These are phyloP conservation scores for Nymphalis urticae DNA, from an alignment of 2,888 invertebrate species.

Conservation along the genomic window DNA sequence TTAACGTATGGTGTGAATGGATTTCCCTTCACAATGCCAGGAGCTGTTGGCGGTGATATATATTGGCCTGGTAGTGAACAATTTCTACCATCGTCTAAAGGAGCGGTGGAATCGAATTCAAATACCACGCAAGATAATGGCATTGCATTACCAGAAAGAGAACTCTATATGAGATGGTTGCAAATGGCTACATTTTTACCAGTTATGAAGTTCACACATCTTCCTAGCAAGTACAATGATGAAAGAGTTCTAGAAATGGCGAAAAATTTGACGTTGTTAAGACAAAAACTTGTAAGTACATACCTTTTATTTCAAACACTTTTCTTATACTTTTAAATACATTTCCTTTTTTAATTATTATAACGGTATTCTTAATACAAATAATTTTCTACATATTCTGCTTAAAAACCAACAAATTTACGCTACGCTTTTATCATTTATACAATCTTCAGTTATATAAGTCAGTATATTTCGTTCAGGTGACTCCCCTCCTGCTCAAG, in stretches of 20 bases:
- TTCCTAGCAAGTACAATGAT: conserved; percentile 94
- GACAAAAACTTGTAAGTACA: conserved; percentile 85
- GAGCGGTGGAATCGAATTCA: conserved; percentile 55
- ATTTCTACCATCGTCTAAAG: conserved; percentile 78
- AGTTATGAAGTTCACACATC: conserved; percentile 93
- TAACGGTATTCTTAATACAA: no score
- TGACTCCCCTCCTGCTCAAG: conserved; percentile 88
- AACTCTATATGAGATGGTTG: conserved; percentile 94
- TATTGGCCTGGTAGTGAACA: conserved; percentile 83
- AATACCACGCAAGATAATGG: conserved; percentile 66
- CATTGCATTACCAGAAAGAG: conserved; percentile 85
- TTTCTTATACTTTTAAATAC: no score
- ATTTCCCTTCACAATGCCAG: conserved; percentile 95
- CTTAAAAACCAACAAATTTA: no score
- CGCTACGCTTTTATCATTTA: no score
- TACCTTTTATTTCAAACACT: background rate
- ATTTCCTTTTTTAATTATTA: no score
- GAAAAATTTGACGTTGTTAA: conserved; percentile 86
- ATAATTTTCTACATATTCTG: no score
- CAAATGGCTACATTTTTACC: conserved; percentile 95
- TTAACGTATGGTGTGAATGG: conserved; percentile 94
- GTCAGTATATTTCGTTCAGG: conserved; percentile 62
- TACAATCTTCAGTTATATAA: no score
- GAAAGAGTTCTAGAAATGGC: conserved; percentile 89
- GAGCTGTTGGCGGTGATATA: conserved; percentile 95